phyloP scores from a whole-genome alignment of 1,140 invertebrate species.

The Mactra quadrangularis region DNA sequence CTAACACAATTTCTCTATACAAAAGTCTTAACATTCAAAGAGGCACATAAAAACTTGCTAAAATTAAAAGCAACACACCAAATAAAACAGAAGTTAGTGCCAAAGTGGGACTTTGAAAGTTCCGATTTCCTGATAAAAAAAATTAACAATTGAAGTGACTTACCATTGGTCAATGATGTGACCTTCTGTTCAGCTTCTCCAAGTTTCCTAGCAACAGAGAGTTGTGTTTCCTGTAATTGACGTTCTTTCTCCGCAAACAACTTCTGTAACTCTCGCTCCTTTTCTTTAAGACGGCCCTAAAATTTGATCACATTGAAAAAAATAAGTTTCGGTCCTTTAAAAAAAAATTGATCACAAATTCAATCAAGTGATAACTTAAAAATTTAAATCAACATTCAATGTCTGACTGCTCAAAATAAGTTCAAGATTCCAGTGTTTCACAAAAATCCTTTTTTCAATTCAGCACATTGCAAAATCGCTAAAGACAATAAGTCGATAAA shows the following conservation, averaged over 20 bases:
- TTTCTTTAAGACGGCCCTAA: constrained; percentile 83
- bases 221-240: constrained; percentile 82
- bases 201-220: constrained; percentile 82
- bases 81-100: too few relatives aligned
- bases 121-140: too few relatives aligned
- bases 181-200: constrained; percentile 84
- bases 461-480: neutral
- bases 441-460: too few relatives aligned
- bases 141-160: too few relatives aligned
- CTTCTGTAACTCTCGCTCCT: constrained; percentile 83
- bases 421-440: too few relatives aligned
- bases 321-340: constrained; percentile 23
- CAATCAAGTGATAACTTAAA: neutral
- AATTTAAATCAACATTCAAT: neutral
- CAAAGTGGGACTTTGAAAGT: too few relatives aligned
- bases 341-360: neutral
- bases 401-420: neutral
- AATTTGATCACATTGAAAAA: constrained; percentile 38
- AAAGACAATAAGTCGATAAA: neutral
- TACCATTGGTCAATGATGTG: constrained; percentile 81
- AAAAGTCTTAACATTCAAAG: too few relatives aligned
- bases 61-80: too few relatives aligned
- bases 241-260: constrained; percentile 83
- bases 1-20: too few relatives aligned
- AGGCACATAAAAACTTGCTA: too few relatives aligned